Percentiles rank a stretch among this genome's conserved stretches.
Conservation (phyloP, 2,797 vertebrate genomes). For the Gymnothorax javanicus region DNA sequence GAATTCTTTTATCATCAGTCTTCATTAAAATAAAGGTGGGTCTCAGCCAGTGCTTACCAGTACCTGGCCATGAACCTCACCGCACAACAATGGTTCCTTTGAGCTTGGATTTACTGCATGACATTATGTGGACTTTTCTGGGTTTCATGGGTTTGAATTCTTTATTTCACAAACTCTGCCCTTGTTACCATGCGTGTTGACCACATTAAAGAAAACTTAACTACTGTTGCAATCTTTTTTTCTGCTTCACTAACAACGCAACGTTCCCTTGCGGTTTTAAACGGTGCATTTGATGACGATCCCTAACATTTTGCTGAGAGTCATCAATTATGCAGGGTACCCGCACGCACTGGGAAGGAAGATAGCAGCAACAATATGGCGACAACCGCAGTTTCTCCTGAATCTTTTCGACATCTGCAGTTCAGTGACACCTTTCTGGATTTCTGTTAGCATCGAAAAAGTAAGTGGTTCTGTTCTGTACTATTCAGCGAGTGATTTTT, state of each 20-base stretch:
- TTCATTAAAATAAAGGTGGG: too few species aligned
- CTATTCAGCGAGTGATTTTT: constrained; percentile 30
- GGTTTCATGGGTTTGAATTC: not conserved
- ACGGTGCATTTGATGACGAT: constrained; percentile 68
- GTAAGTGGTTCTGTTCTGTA: constrained; percentile 64
- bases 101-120: too few species aligned
- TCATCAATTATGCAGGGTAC: constrained; percentile 87
- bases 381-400: constrained; percentile 94
- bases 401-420: constrained; percentile 85
- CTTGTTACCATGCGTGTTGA: not conserved
- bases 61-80: too few species aligned
- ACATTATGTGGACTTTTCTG: not conserved
- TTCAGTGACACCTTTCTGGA: constrained; percentile 78
- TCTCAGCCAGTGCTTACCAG: too few species aligned
- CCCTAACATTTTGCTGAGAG: constrained; percentile 78
- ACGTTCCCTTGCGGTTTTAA: constrained; percentile 16
- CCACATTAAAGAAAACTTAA: not conserved
- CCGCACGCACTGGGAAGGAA: constrained; percentile 75
- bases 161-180: not conserved
- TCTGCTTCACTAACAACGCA: constrained; percentile 5
- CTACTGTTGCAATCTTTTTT: not conserved
- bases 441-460: constrained; percentile 76
- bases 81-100: too few species aligned
- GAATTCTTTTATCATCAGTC: too few species aligned
- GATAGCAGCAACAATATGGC: constrained; percentile 95